phyloP scores from a whole-genome alignment of 1,140 invertebrate species.

The Berghia stephanieae region DNA sequence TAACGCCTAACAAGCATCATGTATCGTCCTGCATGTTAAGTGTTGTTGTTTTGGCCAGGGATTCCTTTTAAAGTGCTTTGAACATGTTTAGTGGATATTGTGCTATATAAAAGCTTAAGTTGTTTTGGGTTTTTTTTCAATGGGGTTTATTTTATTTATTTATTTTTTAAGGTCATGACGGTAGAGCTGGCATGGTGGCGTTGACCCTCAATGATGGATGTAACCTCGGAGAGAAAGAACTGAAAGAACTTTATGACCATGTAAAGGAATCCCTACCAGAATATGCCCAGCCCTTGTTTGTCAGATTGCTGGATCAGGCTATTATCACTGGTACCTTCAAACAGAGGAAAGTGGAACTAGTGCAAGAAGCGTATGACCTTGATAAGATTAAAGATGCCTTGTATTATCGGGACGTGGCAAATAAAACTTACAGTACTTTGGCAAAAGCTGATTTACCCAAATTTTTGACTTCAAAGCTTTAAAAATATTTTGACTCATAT shows the following conservation, averaged over 20 bases:
- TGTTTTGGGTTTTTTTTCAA: not conserved
- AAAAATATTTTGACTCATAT: not conserved
- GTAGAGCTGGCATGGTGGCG: conserved; percentile 26
- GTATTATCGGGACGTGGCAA: conserved; percentile 75
- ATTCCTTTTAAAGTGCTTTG: not conserved
- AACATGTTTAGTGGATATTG: not conserved
- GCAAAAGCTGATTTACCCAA: conserved; percentile 69
- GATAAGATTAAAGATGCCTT: conserved; percentile 79
- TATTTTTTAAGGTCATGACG: conserved; percentile 67
- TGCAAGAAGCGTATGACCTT: conserved; percentile 88
- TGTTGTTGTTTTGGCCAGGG: not conserved
- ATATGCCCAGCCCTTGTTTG: conserved; percentile 88
- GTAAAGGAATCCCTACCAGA: conserved; percentile 73
- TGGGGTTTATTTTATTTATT: not conserved
- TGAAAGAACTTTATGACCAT: conserved; percentile 34
- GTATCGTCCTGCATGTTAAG: not conserved
- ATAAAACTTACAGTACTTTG: conserved; percentile 72
- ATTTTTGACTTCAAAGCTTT: conserved; percentile 30
- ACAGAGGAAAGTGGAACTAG: conserved; percentile 69
- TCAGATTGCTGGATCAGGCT: conserved; percentile 72
- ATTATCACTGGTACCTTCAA: conserved; percentile 55
- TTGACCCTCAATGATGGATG: not conserved
- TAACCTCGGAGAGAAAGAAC: conserved; percentile 15
- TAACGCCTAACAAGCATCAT: too few relatives aligned
- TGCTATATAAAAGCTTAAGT: not conserved